Conservation (phyloP, 2,888 invertebrate species). For the Sinotaia quadrata region DNA sequence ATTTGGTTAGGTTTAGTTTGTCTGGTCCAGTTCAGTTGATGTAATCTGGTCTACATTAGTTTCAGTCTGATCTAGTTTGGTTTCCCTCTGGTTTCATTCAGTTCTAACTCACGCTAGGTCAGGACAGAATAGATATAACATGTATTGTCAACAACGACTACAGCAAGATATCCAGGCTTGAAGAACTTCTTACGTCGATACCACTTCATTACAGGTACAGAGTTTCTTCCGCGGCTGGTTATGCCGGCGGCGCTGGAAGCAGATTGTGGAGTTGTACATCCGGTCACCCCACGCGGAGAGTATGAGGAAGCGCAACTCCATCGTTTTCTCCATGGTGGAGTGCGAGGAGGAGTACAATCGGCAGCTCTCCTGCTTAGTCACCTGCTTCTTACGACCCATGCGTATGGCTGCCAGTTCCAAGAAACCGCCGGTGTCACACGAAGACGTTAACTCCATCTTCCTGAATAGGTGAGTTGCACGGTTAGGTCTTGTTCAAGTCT, state of each 20-base stretch:
- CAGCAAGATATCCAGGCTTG: too few relatives aligned
- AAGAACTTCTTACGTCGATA: too few relatives aligned
- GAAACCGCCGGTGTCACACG: slow-evolving; percentile 92
- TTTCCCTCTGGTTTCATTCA: too few relatives aligned
- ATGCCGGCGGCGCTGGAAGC: slow-evolving; percentile 92
- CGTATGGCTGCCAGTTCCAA: slow-evolving; percentile 95
- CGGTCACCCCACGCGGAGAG: slow-evolving; percentile 94
- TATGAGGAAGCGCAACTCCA: slow-evolving; percentile 92
- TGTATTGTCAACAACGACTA: too few relatives aligned
- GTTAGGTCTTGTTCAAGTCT: neutral
- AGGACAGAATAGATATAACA: too few relatives aligned
- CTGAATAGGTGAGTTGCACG: slow-evolving; percentile 78
- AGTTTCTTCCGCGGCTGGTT: slow-evolving; percentile 95
- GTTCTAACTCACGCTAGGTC: too few relatives aligned
- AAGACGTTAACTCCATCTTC: slow-evolving; percentile 94
- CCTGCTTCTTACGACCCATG: slow-evolving; percentile 87
- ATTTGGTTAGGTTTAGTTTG: too few relatives aligned
- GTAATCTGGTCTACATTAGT: too few relatives aligned
- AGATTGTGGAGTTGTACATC: slow-evolving; percentile 94
- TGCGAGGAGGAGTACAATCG: slow-evolving; percentile 93
- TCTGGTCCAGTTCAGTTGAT: too few relatives aligned
- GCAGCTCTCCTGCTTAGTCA: slow-evolving; percentile 87
- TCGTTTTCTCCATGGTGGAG: slow-evolving; percentile 83
- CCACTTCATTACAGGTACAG: slow-evolving; percentile 75
- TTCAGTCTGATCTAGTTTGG: too few relatives aligned